Evolutionary conservation across 2,113 vertebrate species (phyloP), one percentile per base, ranked within the genome.

Genomic region (Oostethus manadensis): DNA sequence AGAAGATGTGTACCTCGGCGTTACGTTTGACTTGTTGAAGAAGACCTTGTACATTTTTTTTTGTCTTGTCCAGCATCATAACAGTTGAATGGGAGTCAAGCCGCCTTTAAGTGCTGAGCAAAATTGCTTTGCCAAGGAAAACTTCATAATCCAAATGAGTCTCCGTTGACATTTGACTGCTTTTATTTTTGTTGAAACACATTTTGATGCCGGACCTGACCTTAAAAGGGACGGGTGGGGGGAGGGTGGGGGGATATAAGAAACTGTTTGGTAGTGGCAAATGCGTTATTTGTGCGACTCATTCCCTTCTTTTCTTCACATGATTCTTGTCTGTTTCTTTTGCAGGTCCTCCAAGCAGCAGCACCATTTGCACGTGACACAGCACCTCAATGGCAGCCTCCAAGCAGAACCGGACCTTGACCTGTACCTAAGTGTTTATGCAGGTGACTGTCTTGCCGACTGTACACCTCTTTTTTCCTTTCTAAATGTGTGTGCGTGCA

Each of bases 341-440:
- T 53, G 63, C 84, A 88, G 88, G 88, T 84, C 87, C 65, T 83
- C 83, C 67, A 72, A 88, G 89, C 86, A 88, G 73, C 80, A 42
- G 53, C 53, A 93, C 91, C 76, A 75, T 71, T 62, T 82, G 65
- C 68, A 77, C 73, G 70, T 74, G 80, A 84, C 71, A 29, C 73
- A 74, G 63, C 66, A 65, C 77, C 77, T 81, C 70, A 79, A 81
- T 73, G 79, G 78, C 68, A 77, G 74, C 82, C 51, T 68, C 56
- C 86, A 86, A 1, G 76, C 6, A 68, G 81, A 74, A 67, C 84
- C 92, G 70, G 91, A 93, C 88, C 91, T 93, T 85, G 84, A 74
- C 84, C 91, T 92, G 80, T 93, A 93, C 83, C 91, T 95, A 79
- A 92, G 92, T 85, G 91, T 93, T 88, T 95, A 94, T 44, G 89